Conservation (phyloP, 2,888 invertebrate species). For the Phragmatobia fuliginosa region DNA sequence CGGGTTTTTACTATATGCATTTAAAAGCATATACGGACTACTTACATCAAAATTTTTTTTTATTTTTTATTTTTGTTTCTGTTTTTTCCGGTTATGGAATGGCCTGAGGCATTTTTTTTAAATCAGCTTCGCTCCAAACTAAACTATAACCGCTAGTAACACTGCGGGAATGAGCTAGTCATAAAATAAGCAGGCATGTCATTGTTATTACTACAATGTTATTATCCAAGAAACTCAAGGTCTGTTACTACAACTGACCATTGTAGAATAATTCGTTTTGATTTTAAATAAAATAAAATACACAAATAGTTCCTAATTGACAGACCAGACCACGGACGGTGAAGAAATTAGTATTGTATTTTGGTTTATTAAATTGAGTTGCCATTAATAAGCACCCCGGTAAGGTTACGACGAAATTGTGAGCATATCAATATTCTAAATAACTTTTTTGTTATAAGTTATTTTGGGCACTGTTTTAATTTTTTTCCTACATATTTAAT, state of each 20-base stretch:
- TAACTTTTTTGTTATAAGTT: not conserved
- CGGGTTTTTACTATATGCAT: no score
- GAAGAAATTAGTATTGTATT: not conserved
- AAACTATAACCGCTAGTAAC: no score
- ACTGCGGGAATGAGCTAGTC: no score
- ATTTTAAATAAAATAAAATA: not conserved
- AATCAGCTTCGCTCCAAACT: no score
- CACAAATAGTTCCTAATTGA: no score
- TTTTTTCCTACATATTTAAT: no score
- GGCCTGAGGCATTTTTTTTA: no score
- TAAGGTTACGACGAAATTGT: not conserved
- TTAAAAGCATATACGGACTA: no score
- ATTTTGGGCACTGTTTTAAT: not conserved
- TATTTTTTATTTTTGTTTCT: no score
- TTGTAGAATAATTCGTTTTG: not conserved
- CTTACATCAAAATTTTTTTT: no score
- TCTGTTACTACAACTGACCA: not conserved
- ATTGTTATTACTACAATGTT: not conserved
- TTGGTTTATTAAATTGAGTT: not conserved
- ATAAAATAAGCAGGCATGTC: conserved; percentile 8
- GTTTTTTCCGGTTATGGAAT: no score
- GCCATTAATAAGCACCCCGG: not conserved
- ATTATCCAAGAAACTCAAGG: not conserved
- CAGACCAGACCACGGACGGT: no score
- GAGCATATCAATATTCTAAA: not conserved